Evolutionary conservation across 2,888 invertebrate genomes (phyloP), one percentile per base, ranked within the genome.

Genomic region (Pristionchus mayeri): DNA sequence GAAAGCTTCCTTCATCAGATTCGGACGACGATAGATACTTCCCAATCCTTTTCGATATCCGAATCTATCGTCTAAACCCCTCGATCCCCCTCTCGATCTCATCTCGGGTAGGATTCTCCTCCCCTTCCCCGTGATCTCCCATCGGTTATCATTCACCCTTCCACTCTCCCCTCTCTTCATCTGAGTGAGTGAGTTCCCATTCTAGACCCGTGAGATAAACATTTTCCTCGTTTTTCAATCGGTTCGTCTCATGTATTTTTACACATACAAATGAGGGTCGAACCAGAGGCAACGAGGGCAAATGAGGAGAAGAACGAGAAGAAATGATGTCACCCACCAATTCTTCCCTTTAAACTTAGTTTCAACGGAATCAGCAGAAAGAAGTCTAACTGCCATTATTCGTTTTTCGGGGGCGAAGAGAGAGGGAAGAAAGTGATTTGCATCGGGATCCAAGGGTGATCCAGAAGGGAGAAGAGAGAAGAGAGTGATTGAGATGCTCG

Each of bases 1-100:
- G 84, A 89, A 89, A 86, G 88, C 89, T 71, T 88, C 88, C 63
- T 89, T 89, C 81, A 88, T 89, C 71, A 86, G 89, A 86, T 89
- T 89, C 84, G 89, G 89, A 63, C 84, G 88, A 78, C 88, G 88
- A 82, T 89, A 86, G 86, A 76, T 54, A 81, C 63, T 63, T 30
- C 30, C 13, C 34, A n/a, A n/a, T n/a, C n/a, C n/a, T n/a, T n/a
- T n/a, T n/a, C n/a, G n/a, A n/a, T n/a, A n/a, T n/a, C n/a, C n/a
- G n/a, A n/a, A n/a, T n/a, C n/a, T n/a, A n/a, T n/a, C n/a, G n/a
- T n/a, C n/a, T n/a, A n/a, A n/a, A n/a, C 40, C 71, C 71, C n/a
- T n/a, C 30, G 37, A 50, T 75, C 85, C 44, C 76, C 24, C 67
- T 30, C 40, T 67, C 67, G 21, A 54, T 16, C 67, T 37, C 30